Base-by-base conservation (phyloP, 2,797 vertebrate species). In the Microctenopoma stevenorrisi region DNA sequence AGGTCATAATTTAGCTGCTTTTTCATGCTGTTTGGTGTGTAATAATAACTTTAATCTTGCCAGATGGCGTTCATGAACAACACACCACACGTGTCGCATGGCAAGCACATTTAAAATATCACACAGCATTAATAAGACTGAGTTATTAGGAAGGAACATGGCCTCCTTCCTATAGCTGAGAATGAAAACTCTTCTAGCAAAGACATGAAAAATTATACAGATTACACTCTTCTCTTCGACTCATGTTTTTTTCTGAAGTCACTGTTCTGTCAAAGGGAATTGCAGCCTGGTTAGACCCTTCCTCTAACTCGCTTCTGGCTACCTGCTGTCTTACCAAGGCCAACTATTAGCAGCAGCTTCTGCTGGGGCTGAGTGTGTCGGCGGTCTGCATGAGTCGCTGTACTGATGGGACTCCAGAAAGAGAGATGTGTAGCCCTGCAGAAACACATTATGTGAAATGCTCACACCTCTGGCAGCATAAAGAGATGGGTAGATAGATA, bases 381-480 rank as follows among this genome's bases (percentile, higher is more conserved):
- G 18, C 35, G 28, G 48, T 67, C 38, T 28, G 18, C 53, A 75
- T 49, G 57, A 54, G 63, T 55, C 15, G 3, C 52, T 26, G 7
- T 68, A 64, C 65, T 25, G 3, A 35, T 46, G 72, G 65, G 75
- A 52, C 30, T 5, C 37, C 7, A 2, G 48, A 43, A 5, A 57
- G 22, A 57, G 14, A 56, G 57, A 74, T 28, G 59, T 60, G 65
- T 43, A 47, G 66, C 78, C 84, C 67, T 1, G 37, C 5, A 7
- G 78, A 78, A 42, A 51, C 37, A 6, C 47, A 7, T 62, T 68
- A n/a, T 54, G 53, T 72, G 66, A 76, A 72, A 72, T 81, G 77
- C 78, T 81, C 63, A 64, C 65, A 58, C 66, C 48, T 49, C 60
- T 7, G 35, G 42, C 42, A 18, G 66, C 66, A 38, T 2, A 60